Percentiles rank a stretch among this genome's conserved stretches.
Evolutionary conservation across 2,797 vertebrate genomes (phyloP).

Genomic region (Meda fulgida): DNA sequence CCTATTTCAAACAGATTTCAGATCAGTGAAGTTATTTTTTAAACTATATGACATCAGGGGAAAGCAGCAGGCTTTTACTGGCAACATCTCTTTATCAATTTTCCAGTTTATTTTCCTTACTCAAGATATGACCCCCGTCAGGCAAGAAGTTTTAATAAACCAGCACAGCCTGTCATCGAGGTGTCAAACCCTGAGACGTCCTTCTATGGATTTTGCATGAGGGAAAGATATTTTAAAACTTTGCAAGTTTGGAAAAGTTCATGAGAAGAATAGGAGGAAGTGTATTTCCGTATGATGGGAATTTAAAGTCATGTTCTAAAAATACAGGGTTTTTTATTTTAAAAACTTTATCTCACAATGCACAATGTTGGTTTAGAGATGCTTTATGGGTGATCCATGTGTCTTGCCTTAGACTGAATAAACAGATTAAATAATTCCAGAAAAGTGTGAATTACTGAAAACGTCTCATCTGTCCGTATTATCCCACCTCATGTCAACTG

Average conservation of each 20-base stretch:
- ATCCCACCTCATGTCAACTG: background rate
- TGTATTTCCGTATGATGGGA: slow-evolving; percentile 29
- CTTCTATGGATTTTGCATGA: slow-evolving; percentile 6
- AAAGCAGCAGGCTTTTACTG: background rate
- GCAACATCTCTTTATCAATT: background rate
- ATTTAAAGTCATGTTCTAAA: slow-evolving; percentile 4
- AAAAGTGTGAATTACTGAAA: background rate
- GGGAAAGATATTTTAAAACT: slow-evolving; percentile 7
- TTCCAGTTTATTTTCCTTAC: background rate
- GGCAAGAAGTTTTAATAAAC: background rate
- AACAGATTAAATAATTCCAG: background rate
- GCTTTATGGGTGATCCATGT: background rate
- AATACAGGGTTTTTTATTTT: no score
- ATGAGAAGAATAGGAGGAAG: slow-evolving; percentile 15
- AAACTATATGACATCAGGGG: background rate
- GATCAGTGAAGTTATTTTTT: background rate
- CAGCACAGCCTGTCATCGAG: background rate
- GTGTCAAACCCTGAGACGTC: background rate
- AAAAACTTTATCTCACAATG: slow-evolving; percentile 1
- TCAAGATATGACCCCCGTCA: background rate
- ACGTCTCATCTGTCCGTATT: background rate
- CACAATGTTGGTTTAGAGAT: slow-evolving; percentile 1
- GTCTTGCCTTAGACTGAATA: background rate
- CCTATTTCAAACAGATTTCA: slow-evolving; percentile 15
- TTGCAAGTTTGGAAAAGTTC: slow-evolving; percentile 30